These are phyloP conservation scores for Myiozetetes cayanensis DNA, from an alignment of 2,113 vertebrate genomes.

Conservation along the genomic window DNA sequence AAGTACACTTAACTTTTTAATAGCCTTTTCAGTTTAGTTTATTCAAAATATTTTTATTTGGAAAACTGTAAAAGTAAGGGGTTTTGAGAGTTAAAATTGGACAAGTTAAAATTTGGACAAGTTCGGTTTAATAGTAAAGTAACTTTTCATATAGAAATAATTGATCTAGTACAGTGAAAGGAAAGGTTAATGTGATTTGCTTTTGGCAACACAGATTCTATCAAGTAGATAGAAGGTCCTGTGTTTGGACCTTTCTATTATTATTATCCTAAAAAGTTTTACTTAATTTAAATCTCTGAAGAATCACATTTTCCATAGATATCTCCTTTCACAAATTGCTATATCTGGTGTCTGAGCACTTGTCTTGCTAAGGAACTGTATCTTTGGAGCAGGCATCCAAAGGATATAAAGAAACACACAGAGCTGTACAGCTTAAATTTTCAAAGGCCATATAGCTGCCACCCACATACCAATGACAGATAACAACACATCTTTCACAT, in stretches of 20 bases:
- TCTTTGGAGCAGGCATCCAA: neutral
- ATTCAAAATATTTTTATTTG: neutral
- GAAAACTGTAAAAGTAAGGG: neutral
- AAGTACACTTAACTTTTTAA: neutral
- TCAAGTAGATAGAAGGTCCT: neutral
- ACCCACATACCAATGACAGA: neutral
- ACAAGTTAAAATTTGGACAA: neutral
- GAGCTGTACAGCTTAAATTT: neutral
- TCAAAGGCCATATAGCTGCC: neutral
- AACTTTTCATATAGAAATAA: neutral
- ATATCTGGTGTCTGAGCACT: neutral
- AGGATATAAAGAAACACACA: neutral
- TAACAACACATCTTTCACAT: neutral
- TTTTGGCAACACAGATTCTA: neutral
- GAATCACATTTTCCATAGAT: neutral
- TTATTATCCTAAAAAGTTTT: neutral
- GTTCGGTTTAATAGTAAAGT: neutral
- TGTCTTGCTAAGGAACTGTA: neutral
- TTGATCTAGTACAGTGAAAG: neutral
- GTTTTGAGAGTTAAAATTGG: neutral
- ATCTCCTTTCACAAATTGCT: neutral
- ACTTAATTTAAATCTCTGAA: neutral
- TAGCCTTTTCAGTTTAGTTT: neutral
- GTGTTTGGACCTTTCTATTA: neutral
- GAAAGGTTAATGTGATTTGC: neutral